Conservation (phyloP, 2,888 invertebrate species). For the Gymnosoma rotundatum region DNA sequence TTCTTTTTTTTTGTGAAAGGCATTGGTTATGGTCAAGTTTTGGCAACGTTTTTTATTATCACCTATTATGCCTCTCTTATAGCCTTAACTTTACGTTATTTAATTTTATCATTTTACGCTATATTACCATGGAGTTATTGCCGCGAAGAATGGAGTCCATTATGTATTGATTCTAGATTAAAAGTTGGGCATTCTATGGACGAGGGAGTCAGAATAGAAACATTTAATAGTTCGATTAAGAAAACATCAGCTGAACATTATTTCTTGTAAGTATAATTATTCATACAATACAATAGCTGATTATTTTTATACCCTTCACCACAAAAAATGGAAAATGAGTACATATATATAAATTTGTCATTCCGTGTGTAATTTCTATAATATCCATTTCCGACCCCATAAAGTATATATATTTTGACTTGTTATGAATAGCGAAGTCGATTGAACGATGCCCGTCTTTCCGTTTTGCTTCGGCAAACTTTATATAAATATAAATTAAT, state of each 20-base stretch:
- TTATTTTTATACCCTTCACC: too few relatives aligned
- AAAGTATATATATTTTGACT: too few relatives aligned
- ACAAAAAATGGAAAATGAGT: too few relatives aligned
- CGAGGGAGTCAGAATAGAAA: constrained; percentile 34
- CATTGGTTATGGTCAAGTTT: constrained; percentile 84
- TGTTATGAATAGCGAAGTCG: too few relatives aligned
- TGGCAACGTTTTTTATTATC: constrained; percentile 84
- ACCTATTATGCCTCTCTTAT: constrained; percentile 87
- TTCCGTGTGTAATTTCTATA: too few relatives aligned
- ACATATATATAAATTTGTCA: too few relatives aligned
- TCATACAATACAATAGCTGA: too few relatives aligned
- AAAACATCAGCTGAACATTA: constrained; percentile 81
- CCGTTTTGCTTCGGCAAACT: too few relatives aligned
- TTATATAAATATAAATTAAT: too few relatives aligned
- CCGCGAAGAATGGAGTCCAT: constrained; percentile 83
- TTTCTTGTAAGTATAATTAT: constrained; percentile 79
- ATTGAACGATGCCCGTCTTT: too few relatives aligned
- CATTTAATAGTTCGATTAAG: constrained; percentile 58
- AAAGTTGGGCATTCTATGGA: constrained; percentile 17
- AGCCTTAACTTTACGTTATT: constrained; percentile 86
- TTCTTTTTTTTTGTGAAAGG: constrained; percentile 81
- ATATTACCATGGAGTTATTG: constrained; percentile 86
- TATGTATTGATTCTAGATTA: constrained; percentile 77
- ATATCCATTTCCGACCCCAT: too few relatives aligned
- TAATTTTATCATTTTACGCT: constrained; percentile 85